phyloP scores from a whole-genome alignment of 2,113 vertebrate species.

The Phaethon lepturus region DNA sequence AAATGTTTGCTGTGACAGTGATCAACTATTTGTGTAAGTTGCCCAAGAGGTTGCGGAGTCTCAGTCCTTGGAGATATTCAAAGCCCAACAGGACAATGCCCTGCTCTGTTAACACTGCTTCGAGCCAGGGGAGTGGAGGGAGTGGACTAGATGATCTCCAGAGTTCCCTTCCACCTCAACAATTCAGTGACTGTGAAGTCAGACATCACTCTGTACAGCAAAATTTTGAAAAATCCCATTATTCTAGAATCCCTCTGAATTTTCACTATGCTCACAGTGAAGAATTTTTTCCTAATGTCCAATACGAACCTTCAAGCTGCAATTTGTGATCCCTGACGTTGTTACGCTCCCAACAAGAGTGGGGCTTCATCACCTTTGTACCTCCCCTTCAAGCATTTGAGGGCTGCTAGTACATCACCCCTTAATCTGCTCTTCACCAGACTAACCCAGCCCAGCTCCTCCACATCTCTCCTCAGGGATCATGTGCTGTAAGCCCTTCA shows the following conservation, averaged over 20 bases:
- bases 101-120: background rate
- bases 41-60: background rate
- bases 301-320: accelerated
- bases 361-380: background rate
- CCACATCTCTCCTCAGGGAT: accelerated
- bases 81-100: background rate
- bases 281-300: background rate
- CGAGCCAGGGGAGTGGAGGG: background rate
- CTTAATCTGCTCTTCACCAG: background rate
- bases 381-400: background rate
- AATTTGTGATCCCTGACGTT: background rate
- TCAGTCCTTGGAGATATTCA: background rate
- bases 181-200: background rate
- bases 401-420: background rate
- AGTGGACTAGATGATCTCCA: background rate
- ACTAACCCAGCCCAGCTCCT: background rate
- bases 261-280: background rate
- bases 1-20: background rate
- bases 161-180: background rate
- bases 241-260: background rate
- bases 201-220: background rate
- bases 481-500: background rate
- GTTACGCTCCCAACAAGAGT: background rate
- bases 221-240: background rate
- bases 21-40: background rate